phyloP scores from a whole-genome alignment of 37 sponge, comb jelly and placozoan genomes.

The Beroe ovata region DNA sequence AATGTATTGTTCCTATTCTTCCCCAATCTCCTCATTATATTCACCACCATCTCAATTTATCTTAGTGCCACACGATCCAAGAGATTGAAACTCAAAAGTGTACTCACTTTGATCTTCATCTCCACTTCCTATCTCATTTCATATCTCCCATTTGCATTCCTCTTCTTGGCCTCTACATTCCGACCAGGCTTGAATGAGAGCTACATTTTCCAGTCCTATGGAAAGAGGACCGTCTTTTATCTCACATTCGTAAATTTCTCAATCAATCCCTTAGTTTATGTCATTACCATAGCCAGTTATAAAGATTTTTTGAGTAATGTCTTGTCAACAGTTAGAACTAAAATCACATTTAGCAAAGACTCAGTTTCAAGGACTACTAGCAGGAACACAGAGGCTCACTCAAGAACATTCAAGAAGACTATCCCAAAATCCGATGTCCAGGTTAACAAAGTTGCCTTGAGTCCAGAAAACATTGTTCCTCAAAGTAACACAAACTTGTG shows the following conservation, averaged over 20 bases:
- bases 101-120: neutral
- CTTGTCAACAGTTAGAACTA: neutral
- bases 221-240: neutral
- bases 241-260: constrained; percentile 4
- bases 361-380: too few species aligned
- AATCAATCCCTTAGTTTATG: constrained; percentile 2
- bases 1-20: neutral
- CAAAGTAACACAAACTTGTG: too few species aligned
- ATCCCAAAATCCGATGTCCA: too few species aligned
- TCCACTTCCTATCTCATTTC: neutral
- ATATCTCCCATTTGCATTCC: neutral
- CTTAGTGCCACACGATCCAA: neutral
- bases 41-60: neutral
- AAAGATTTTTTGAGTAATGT: neutral
- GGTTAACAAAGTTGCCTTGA: too few species aligned
- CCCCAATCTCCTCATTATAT: neutral
- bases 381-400: too few species aligned
- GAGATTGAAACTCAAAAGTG: neutral
- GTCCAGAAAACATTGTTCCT: too few species aligned
- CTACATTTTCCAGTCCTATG: neutral
- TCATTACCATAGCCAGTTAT: neutral
- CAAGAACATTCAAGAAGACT: too few species aligned
- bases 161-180: neutral
- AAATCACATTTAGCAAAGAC: neutral
- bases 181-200: neutral